Percentiles rank a stretch among this genome's conserved stretches.
phyloP scores from a whole-genome alignment of 2,113 vertebrate species.

The Amphilophus citrinellus region DNA sequence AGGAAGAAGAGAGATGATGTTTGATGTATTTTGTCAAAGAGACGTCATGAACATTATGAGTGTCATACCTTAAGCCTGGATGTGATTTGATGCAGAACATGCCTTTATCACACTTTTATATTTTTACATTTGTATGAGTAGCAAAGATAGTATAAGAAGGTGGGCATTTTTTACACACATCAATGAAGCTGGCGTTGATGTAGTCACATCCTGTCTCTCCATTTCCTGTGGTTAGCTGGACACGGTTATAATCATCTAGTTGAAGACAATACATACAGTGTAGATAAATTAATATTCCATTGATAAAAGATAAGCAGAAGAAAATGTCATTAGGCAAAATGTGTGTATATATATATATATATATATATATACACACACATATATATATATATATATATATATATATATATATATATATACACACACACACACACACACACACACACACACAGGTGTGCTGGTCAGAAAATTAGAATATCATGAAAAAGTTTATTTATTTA shows the following conservation, averaged over 20 bases:
- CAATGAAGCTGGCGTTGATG: slow-evolving; percentile 96
- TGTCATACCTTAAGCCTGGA: not conserved
- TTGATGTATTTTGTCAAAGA: not conserved
- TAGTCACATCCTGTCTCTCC: slow-evolving; percentile 89
- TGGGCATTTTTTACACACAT: slow-evolving; percentile 80
- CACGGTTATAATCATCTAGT: slow-evolving; percentile 95
- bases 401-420: too few species aligned
- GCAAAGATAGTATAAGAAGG: not conserved
- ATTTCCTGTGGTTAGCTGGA: slow-evolving; percentile 85
- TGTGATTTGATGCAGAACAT: not conserved
- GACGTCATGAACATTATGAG: rapidly evolving
- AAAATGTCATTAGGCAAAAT: too few species aligned
- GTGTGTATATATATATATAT: not conserved
- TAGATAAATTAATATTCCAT: too few species aligned
- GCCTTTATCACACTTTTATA: not conserved
- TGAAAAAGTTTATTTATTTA: too few species aligned
- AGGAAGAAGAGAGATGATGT: not conserved
- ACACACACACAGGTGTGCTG: too few species aligned
- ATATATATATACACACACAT: too few species aligned
- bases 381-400: too few species aligned
- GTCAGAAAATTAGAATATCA: too few species aligned
- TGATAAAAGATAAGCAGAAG: too few species aligned
- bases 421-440: too few species aligned
- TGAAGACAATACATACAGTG: slow-evolving; percentile 11
- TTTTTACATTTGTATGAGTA: not conserved